These are phyloP conservation scores for Schizopygopsis pylzovi DNA, from an alignment of 2,797 vertebrate genomes.

Conservation along the genomic window DNA sequence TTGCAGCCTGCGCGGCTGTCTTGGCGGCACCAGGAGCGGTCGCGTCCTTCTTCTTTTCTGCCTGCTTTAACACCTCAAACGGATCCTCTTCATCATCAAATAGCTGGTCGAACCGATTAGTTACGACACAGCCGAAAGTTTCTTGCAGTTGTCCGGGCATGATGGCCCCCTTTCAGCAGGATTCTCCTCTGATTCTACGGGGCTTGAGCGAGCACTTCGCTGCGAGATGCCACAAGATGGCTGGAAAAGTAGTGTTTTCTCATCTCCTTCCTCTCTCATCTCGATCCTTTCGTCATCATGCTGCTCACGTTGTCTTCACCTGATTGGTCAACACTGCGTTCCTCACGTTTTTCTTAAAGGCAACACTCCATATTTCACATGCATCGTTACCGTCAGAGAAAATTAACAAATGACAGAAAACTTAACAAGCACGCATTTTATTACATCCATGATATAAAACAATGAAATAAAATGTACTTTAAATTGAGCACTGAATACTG, in stretches of 20 bases:
- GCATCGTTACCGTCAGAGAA: no score
- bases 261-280: no score
- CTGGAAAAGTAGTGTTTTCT: conserved; percentile 89
- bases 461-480: no score
- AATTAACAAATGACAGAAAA: no score
- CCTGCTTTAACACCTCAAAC: conserved; percentile 92
- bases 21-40: conserved; percentile 84
- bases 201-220: conserved; percentile 91
- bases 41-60: conserved; percentile 91
- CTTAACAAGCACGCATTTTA: no score
- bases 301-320: no score
- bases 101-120: conserved; percentile 98
- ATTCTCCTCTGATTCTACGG: conserved; percentile 97
- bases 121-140: conserved; percentile 96
- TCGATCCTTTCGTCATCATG: no score
- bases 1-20: conserved; percentile 85
- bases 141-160: conserved; percentile 99
- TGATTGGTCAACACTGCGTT: no score
- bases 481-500: no score
- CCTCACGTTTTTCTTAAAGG: no score
- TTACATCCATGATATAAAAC: no score
- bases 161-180: conserved; percentile 96
- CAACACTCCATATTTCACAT: no score
- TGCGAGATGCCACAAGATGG: conserved; percentile 97
- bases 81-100: conserved; percentile 97